A percentile compares a stretch with the other conserved stretches of the same genome.
Evolutionary conservation across 2,888 invertebrate species (phyloP).

Genomic region (Tenodera sinensis): DNA sequence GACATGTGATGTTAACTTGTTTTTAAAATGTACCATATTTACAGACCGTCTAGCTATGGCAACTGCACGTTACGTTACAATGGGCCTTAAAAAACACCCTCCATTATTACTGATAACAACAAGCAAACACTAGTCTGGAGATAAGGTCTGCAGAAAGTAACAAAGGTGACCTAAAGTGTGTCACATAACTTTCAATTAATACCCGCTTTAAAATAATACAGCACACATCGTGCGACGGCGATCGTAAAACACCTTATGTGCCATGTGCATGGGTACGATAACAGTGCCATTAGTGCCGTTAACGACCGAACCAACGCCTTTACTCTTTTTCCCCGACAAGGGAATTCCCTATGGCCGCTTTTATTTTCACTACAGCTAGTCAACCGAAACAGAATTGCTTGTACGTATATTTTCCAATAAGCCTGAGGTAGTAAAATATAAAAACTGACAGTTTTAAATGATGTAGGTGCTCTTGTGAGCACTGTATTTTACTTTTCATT

Average conservation of each 20-base stretch:
- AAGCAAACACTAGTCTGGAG: no score
- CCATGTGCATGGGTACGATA: neutral
- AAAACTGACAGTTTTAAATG: no score
- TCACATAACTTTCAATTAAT: neutral
- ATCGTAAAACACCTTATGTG: neutral
- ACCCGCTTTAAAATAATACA: neutral
- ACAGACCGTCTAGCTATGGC: no score
- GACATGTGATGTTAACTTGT: no score
- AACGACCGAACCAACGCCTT: neutral
- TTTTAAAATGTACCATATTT: no score
- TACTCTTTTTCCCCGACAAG: no score
- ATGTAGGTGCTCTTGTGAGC: neutral
- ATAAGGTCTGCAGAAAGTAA: no score
- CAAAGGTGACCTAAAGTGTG: neutral
- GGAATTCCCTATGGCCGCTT: neutral
- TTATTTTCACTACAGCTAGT: neutral
- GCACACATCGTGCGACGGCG: neutral
- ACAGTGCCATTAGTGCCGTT: neutral
- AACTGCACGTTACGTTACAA: no score
- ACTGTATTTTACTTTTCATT: no score
- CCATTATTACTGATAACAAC: no score
- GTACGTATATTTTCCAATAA: neutral
- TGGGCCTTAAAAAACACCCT: no score
- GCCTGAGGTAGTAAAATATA: no score
- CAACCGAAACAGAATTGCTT: neutral